Conservation (phyloP, 2,888 invertebrate species). For the Bombylius major region DNA sequence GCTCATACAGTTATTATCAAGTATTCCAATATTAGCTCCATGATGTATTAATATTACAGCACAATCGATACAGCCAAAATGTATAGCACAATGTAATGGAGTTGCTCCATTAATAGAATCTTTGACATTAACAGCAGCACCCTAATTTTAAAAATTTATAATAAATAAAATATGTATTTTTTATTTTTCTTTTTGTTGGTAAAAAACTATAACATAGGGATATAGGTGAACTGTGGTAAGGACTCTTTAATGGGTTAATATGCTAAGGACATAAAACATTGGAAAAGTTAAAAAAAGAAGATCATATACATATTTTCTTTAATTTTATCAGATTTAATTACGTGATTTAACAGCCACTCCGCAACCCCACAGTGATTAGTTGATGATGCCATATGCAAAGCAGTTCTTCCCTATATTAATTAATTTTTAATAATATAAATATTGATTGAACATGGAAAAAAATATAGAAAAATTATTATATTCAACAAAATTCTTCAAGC, state of each 20-base stretch:
- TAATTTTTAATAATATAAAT: neutral
- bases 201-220: neutral
- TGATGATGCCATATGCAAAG: conserved; percentile 66
- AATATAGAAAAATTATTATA: neutral
- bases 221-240: neutral
- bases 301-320: too few relatives aligned
- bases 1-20: conserved; percentile 28
- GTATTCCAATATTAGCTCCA: conserved; percentile 36
- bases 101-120: conserved; percentile 50
- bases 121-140: conserved; percentile 27
- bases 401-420: conserved; percentile 50
- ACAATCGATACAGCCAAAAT: conserved; percentile 67
- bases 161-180: too few relatives aligned
- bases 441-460: too few relatives aligned
- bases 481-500: neutral
- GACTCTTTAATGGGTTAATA: too few relatives aligned
- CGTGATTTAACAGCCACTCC: conserved; percentile 58
- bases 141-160: conserved; percentile 15
- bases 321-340: conserved; percentile 5
- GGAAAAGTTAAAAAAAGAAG: too few relatives aligned
- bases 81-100: conserved; percentile 66
- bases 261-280: too few relatives aligned
- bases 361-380: conserved; percentile 55
- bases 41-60: conserved; percentile 57
- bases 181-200: neutral